Percentiles rank a stretch among this genome's conserved stretches.
Conservation (phyloP, 2,113 vertebrate genomes). For the Ammospiza nelsoni region DNA sequence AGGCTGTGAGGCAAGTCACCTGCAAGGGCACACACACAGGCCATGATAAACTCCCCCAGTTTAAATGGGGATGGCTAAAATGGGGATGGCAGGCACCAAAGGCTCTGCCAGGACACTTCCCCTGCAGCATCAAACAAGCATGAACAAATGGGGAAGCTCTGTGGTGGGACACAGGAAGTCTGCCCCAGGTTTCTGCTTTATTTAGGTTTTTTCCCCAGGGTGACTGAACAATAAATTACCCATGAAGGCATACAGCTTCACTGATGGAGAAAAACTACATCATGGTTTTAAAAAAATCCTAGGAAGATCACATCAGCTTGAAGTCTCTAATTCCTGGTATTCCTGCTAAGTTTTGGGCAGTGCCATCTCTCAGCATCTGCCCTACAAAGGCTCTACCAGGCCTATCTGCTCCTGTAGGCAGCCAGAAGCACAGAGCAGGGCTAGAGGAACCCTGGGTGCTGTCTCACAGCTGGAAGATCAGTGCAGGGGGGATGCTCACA, state of each 20-base stretch:
- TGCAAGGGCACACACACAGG: neutral
- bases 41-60: neutral
- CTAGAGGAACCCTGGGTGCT: neutral
- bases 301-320: neutral
- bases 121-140: rapidly evolving
- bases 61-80: neutral
- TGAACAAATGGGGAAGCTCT: neutral
- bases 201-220: neutral
- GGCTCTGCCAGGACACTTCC: neutral
- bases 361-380: neutral
- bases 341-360: neutral
- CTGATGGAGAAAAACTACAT: neutral
- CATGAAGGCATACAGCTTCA: neutral
- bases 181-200: neutral
- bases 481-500: rapidly evolving
- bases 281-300: neutral
- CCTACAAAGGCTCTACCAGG: neutral
- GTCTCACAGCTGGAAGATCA: neutral
- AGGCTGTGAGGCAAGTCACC: conserved; percentile 76
- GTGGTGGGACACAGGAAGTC: neutral
- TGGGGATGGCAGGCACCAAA: neutral
- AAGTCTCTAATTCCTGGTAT: neutral
- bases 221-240: neutral
- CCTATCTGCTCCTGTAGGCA: rapidly evolving
- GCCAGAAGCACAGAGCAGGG: neutral